Percentiles rank a stretch among this genome's conserved stretches.
phyloP scores from a whole-genome alignment of 2,113 vertebrate genomes.

The Pseudonaja textilis region DNA sequence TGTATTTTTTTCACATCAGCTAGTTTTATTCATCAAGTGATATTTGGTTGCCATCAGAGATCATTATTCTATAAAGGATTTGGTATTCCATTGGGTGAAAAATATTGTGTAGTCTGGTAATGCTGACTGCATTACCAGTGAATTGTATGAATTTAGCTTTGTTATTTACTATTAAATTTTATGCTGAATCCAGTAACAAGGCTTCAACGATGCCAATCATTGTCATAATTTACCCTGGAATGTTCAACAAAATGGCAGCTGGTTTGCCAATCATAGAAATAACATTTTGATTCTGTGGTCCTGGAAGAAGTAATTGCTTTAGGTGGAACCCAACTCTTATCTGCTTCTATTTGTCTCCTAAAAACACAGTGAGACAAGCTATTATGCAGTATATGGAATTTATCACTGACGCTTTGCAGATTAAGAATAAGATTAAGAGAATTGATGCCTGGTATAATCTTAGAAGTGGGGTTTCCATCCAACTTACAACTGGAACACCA shows the following conservation, averaged over 20 bases:
- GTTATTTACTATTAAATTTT: slow-evolving; percentile 23
- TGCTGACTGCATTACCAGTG: neutral
- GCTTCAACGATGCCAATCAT: slow-evolving; percentile 13
- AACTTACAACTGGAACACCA: neutral
- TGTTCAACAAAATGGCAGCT: slow-evolving; percentile 18
- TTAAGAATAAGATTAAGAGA: neutral
- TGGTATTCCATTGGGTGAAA: neutral
- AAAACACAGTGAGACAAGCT: neutral
- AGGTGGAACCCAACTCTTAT: neutral
- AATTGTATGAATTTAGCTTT: slow-evolving; percentile 19
- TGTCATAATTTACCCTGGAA: slow-evolving; percentile 14
- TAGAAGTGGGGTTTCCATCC: neutral
- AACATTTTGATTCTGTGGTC: neutral
- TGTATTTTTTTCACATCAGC: fast-evolving
- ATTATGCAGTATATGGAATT: neutral
- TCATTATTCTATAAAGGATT: neutral
- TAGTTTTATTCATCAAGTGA: neutral
- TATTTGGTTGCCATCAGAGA: neutral
- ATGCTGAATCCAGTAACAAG: slow-evolving; percentile 30
- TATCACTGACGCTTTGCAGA: neutral
- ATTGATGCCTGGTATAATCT: neutral
- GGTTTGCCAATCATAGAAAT: neutral
- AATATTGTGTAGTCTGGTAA: neutral
- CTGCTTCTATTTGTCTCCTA: neutral
- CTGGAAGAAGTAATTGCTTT: slow-evolving; percentile 1